phyloP scores from a whole-genome alignment of 2,888 invertebrate genomes.

The Eupithecia pulchellata region DNA sequence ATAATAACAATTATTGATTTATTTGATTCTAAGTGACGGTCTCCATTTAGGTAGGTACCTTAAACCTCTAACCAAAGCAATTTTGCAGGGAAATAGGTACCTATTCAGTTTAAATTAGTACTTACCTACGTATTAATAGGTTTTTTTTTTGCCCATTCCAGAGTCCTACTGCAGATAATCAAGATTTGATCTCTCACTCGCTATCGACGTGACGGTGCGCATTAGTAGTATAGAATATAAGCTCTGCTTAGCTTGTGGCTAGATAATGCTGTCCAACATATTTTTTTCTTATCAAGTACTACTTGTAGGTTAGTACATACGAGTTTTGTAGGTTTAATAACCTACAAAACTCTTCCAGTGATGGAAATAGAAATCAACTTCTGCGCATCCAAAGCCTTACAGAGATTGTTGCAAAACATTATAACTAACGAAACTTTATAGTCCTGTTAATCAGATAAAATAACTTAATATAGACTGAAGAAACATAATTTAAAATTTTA shows the following conservation, averaged over 20 bases:
- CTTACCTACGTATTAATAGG: no score
- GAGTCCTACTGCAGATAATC: no score
- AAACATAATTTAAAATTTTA: background rate
- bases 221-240: no score
- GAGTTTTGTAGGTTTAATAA: no score
- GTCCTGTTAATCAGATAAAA: background rate
- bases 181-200: no score
- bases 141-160: no score
- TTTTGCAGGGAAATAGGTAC: background rate
- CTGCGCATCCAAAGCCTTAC: background rate
- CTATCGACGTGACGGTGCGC: no score
- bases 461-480: background rate
- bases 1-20: background rate
- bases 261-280: no score
- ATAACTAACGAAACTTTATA: background rate
- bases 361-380: background rate
- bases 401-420: background rate
- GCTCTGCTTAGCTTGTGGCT: no score
- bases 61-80: background rate
- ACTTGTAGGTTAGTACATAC: no score
- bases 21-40: background rate
- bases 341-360: no score
- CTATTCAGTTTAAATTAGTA: background rate
- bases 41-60: background rate
- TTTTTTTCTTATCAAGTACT: no score